Conservation (phyloP, 2,113 vertebrate species). For the Spilogale gracilis region DNA sequence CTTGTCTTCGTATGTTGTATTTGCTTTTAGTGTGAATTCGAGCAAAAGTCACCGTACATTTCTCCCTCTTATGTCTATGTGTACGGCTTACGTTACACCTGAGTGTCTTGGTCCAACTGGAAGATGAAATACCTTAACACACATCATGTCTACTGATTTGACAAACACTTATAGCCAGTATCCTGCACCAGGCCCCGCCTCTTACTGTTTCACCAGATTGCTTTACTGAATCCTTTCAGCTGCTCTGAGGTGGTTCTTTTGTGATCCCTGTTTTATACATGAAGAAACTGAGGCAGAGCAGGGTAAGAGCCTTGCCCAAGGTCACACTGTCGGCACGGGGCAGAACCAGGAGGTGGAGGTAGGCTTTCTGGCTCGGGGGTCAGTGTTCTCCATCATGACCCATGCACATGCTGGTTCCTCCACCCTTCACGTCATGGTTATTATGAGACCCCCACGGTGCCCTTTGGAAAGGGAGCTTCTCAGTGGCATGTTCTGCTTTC, state of each 20-base stretch:
- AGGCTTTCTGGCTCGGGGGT: background rate
- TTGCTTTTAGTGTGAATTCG: conserved; percentile 17
- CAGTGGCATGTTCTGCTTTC: background rate
- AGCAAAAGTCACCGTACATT: background rate
- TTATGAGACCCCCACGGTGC: background rate
- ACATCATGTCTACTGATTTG: conserved; percentile 10
- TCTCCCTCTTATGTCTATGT: background rate
- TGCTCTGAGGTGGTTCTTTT: background rate
- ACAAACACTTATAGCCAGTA: conserved; percentile 29
- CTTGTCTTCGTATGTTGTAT: background rate
- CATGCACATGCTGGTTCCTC: background rate
- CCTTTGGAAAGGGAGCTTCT: conserved; percentile 33
- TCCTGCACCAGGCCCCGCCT: background rate
- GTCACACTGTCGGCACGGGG: background rate
- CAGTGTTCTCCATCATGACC: background rate
- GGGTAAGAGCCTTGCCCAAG: background rate
- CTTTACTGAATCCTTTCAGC: background rate
- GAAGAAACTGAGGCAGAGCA: background rate
- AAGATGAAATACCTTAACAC: background rate
- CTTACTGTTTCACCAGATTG: background rate
- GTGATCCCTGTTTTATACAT: background rate
- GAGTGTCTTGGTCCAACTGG: background rate
- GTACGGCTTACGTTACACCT: background rate
- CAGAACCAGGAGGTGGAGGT: background rate
- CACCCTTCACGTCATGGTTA: background rate